Percentiles rank a stretch among this genome's conserved stretches.
These are phyloP conservation scores for Chrysomela aeneicollis DNA, from an alignment of 2,888 invertebrate species.

Conservation along the genomic window DNA sequence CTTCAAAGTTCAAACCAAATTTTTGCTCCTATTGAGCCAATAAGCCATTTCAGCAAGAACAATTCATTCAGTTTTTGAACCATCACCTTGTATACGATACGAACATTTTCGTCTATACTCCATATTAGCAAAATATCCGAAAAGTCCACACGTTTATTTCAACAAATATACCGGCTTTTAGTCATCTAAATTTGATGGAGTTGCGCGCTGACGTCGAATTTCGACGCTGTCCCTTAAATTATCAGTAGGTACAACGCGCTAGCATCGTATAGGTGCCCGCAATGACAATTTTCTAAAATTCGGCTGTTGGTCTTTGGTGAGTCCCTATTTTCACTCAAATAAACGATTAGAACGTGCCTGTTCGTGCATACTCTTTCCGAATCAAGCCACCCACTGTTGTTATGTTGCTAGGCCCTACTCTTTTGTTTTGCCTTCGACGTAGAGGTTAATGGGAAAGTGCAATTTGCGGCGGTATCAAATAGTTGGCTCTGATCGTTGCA, in stretches of 20 bases:
- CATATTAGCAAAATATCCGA: conserved; percentile 26
- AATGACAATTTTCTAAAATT: conserved; percentile 61
- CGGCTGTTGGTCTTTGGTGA: conserved; percentile 60
- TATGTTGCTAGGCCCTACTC: conserved; percentile 3
- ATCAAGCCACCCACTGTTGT: conserved; percentile 4
- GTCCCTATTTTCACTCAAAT: conserved; percentile 24
- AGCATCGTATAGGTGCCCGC: conserved; percentile 62
- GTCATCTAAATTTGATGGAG: conserved; percentile 60
- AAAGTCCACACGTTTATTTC: conserved; percentile 53
- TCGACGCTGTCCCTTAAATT: conserved; percentile 59
- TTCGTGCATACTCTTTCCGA: not conserved
- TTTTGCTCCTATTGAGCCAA: too few species aligned
- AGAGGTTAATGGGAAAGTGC: conserved; percentile 30
- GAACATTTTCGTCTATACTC: not conserved
- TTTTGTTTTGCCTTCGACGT: conserved; percentile 22
- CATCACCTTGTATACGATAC: not conserved
- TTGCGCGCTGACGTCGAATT: conserved; percentile 58
- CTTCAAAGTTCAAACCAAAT: too few species aligned
- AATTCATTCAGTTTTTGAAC: too few species aligned
- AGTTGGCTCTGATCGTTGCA: conserved; percentile 17
- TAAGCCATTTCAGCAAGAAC: not conserved
- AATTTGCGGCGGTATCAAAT: conserved; percentile 23
- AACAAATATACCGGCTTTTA: conserved; percentile 59
- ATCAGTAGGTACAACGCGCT: conserved; percentile 63
- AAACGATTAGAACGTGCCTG: not conserved